Base-by-base conservation (phyloP, 2,888 invertebrate genomes). In the Monopis laevigella region DNA sequence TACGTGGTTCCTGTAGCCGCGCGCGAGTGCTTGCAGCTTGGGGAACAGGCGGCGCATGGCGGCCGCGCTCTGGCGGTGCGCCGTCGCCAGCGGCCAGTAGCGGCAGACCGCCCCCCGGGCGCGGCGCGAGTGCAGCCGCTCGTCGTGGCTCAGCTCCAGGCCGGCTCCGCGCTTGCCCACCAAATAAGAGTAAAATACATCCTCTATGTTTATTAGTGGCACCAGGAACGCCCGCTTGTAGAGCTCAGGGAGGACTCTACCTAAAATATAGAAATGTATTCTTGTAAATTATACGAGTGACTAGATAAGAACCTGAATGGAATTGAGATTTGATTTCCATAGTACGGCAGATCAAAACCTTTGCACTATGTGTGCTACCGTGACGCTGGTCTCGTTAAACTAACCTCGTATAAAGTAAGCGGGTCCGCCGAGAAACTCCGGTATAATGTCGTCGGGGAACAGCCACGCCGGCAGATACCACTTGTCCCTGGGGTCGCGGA, bases 351-450 rank as follows among this genome's bases (percentile, higher is more conserved):
- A n/a, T n/a, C n/a, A n/a, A n/a, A n/a, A n/a, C n/a, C n/a, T n/a
- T n/a, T n/a, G n/a, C n/a, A n/a, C n/a, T n/a, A n/a, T n/a, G n/a
- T n/a, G n/a, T n/a, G n/a, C n/a, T n/a, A n/a, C n/a, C n/a, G n/a
- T n/a, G n/a, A n/a, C n/a, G n/a, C n/a, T n/a, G n/a, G n/a, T n/a
- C n/a, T n/a, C n/a, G n/a, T n/a, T 28, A 4, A 28, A 28, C 11
- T 3, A 14, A 30, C 30, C 30, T 13, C 30, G 12, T 5, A 30
- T 30, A 14, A 30, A 14, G 14, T 30, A 30, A 14, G 5, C 3
- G 3, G 30, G 30, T 30, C 30, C 30, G 10, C 30, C 14, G 14
- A 30, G 12, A 14, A 14, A 30, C 12, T 30, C 30, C 30, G 30
- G 30, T 5, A 30, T 14, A 7, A 30, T 8, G 14, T 30, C 30